Base-by-base conservation (phyloP, 2,113 vertebrate species). In the Ariopsis seemanni region DNA sequence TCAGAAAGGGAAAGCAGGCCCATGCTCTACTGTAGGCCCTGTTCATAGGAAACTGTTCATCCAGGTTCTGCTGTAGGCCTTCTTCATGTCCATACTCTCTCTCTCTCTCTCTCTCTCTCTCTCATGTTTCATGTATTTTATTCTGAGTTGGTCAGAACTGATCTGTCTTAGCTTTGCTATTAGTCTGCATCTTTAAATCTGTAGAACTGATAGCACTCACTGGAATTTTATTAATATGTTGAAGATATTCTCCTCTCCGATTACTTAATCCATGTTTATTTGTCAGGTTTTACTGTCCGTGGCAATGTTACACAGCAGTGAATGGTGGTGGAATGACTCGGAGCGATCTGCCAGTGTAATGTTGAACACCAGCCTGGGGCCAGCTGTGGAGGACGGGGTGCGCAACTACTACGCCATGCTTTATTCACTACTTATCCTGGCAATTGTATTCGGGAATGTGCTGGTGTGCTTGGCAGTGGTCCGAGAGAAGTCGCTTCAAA, bases 391-490 rank as follows among this genome's bases (percentile, higher is more conserved):
- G 12, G 90, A 88, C 53, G 74, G 17, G 10, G 91, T 95, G 6
- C 93, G 48, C 0, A 90, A 97, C 95, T 99, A 98, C 92, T 97
- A 96, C 0, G 96, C 97, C 65, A 96, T 99, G 93, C 93, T 97
- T 86, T 98, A 97, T 92, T 96, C 96, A 0, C 83, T 96, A 18
- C 93, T 99, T 89, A 99, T 99, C 92, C 89, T 99, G 91, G 97
- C 95, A 85, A 97, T 99, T 48, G 82, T 99, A 85, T 98, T 98
- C 20, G 97, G 98, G 60, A 99, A 99, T 0, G 94, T 96, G 85
- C 94, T 98, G 88, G 98, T 99, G 82, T 99, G 97, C 84, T 83
- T 97, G 90, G 97, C 97, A 0, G 98, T 99, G 92, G 87, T 99
- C 92, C 95, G 95, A 87, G 97, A 99, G 42, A 95, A 96, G 1